Base-by-base conservation (phyloP, 2,888 invertebrate species). In the Ferdinandea cuprea region DNA sequence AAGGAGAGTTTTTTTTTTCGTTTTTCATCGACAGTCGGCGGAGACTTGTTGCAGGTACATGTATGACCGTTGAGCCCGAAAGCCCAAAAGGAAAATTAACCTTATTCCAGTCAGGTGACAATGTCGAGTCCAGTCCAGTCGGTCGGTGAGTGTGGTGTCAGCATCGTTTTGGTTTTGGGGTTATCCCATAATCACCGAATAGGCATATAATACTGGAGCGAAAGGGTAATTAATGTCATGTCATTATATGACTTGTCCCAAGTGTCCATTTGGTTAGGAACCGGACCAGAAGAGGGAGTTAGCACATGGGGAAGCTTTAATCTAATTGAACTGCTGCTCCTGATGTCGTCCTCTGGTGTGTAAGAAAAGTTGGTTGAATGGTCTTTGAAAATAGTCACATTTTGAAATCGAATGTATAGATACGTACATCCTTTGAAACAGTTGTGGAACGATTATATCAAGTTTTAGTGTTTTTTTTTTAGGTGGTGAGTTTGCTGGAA, bases 181-280 rank as follows among this genome's bases (percentile, higher is more conserved):
- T 52, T 25, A 50, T 25, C 61, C 46, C 28, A 46, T 79, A 48
- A 59, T 66, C 52, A 54, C 65, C 59, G 58, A 77, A 56, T 50
- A 69, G 54, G n/a, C 32, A 17, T 44, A 17, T n/a, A n/a, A n/a
- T 25, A 25, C 19, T 25, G 40, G 21, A 52, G 40, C 59, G 40
- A 44, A 48, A 48, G 61, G 40, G 48, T 80, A 63, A 80, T 74
- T 80, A 80, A 69, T 69, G 74, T 25, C 69, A 48, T 58, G 74
- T 50, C 68, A 65, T 56, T 74, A 32, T 50, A 28, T 28, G 63
- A 58, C 32, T 35, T n/a, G 48, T 30, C 74, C 56, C 80, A 48
- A 37, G 80, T 74, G 80, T 50, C 63, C 71, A 50, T 56, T 71
- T 68, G 68, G 37, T 40, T 25, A n/a, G n/a, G n/a, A n/a, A 25